Base-by-base conservation (phyloP, 2,888 invertebrate genomes). In the Onthophagus sagittarius region DNA sequence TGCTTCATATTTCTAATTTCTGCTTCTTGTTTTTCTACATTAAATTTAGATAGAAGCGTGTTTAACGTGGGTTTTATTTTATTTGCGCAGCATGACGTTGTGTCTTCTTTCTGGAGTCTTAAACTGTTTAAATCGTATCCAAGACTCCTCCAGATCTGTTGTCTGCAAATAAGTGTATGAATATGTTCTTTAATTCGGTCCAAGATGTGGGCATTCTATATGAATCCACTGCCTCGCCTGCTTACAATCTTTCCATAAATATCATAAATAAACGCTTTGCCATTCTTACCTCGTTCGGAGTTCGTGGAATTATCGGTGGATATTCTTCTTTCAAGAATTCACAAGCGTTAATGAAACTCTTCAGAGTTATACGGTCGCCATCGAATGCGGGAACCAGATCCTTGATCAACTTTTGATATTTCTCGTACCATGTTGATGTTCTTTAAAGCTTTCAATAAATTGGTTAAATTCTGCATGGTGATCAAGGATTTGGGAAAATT, bases 221-320 rank as follows among this genome's bases (percentile, higher is more conserved):
- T 2, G 70, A 3, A 13, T 33, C 33, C 13, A 70, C 70, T n/a
- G 33, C 33, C 32, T 70, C 70, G 15, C 70, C 6, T n/a, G 39
- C 70, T 70, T 70, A 5, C 15, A 70, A 33, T 70, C 33, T 70
- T 33, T 53, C 70, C 33, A 70, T 39, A 39, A 70, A 70, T 7
- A 70, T 39, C 11, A 70, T 23, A 9, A 70, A 11, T 14, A 70
- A 39, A 5, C 70, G 33, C 33, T 33, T 70, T 39, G 3, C 31
- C 15, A 13, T 33, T 11, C 33, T 5, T 39, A 70, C 1, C 7
- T 62, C 39, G 9, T 5, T 39, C 33, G 5, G 39, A 14, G 9
- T 70, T 53, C 9, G 33, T 13, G 39, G 39, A 5, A 39, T 15
- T 53, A 13, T 33, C 11, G 62, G 70, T 32, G 53, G 15, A 33